These are phyloP conservation scores for Phoxinus dragarum DNA, from an alignment of 2,797 vertebrate genomes.

Conservation along the genomic window DNA sequence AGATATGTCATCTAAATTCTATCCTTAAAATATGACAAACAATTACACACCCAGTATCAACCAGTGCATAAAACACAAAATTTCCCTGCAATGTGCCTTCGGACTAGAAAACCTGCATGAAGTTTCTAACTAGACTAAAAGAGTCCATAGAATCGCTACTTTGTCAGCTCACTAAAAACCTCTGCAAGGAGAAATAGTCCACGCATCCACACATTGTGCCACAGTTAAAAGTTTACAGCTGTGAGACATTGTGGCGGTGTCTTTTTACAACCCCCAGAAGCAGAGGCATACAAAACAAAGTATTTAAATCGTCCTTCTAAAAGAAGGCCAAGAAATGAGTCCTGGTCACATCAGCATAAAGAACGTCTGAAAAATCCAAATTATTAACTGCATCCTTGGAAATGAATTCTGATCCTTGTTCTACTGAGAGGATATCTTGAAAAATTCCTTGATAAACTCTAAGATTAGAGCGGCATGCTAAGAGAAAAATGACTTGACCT, in stretches of 20 bases:
- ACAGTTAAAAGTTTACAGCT: slow-evolving; percentile 46
- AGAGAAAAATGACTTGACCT: slow-evolving; percentile 40
- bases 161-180: slow-evolving; percentile 41
- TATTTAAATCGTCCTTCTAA: slow-evolving; percentile 5
- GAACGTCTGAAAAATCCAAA: slow-evolving; percentile 16
- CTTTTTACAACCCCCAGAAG: slow-evolving; percentile 25
- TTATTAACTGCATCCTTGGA: slow-evolving; percentile 37
- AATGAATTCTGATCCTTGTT: slow-evolving; percentile 15
- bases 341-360: neutral
- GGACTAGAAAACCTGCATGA: slow-evolving; percentile 48
- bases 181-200: slow-evolving; percentile 19
- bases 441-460: slow-evolving; percentile 29
- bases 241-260: slow-evolving; percentile 31
- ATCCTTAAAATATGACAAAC: slow-evolving; percentile 56
- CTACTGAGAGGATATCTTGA: slow-evolving; percentile 24
- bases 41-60: slow-evolving; percentile 55
- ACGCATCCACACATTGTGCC: slow-evolving; percentile 31
- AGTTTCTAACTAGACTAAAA: slow-evolving; percentile 44
- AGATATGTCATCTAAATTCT: slow-evolving; percentile 61
- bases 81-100: slow-evolving; percentile 50
- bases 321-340: slow-evolving; percentile 38
- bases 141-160: slow-evolving; percentile 23
- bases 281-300: slow-evolving; percentile 22
- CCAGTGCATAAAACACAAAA: slow-evolving; percentile 53
- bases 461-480: slow-evolving; percentile 34